phyloP scores from a whole-genome alignment of 1,140 invertebrate species.

The Octopus sinensis region DNA sequence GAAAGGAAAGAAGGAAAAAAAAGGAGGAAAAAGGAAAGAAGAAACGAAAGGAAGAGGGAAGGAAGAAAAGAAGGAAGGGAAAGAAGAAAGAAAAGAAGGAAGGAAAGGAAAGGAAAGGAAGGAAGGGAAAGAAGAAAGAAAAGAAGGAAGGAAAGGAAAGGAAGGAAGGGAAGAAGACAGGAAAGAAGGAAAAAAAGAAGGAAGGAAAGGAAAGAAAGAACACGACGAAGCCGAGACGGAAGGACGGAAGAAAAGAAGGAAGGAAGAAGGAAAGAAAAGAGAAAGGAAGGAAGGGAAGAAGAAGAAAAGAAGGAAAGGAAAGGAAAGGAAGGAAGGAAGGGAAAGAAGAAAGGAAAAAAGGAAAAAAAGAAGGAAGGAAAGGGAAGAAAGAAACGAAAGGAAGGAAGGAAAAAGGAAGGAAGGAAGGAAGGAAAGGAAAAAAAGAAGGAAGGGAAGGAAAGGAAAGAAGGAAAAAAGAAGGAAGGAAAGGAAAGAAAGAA shows the following conservation, averaged over 20 bases:
- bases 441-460: too few species aligned
- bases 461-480: neutral
- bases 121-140: neutral
- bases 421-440: conserved; percentile 3
- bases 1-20: conserved; percentile 18
- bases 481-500: too few species aligned
- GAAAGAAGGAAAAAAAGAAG: conserved; percentile 2
- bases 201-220: too few species aligned
- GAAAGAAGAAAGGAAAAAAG: neutral
- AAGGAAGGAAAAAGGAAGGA: conserved; percentile 11
- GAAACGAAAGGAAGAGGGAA: conserved; percentile 10
- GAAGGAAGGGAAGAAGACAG: conserved; percentile 13
- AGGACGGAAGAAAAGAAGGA: too few species aligned
- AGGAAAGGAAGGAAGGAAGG: conserved; percentile 23
- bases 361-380: conserved; percentile 3
- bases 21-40: too few species aligned
- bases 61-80: conserved; percentile 18
- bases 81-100: conserved; percentile 24
- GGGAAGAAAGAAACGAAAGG: conserved; percentile 12
- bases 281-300: too few species aligned
- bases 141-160: conserved; percentile 14
- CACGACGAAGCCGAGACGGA: too few species aligned
- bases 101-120: conserved; percentile 18
- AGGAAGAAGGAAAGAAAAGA: neutral
- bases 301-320: conserved; percentile 19